Evolutionary conservation across 2,797 vertebrate species (phyloP).

Genomic region (Hyperoplus immaculatus): DNA sequence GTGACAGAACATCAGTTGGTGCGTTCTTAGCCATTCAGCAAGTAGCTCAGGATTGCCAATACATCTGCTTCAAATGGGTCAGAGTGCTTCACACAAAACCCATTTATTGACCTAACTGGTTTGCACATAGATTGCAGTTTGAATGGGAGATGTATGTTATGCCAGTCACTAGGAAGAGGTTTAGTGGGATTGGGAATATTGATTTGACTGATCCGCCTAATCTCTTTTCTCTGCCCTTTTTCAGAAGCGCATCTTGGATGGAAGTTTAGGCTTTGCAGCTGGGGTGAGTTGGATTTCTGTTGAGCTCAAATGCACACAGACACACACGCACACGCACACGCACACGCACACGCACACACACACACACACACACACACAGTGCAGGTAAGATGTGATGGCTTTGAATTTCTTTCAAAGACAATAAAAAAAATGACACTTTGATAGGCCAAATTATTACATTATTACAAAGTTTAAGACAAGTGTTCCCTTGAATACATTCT

Average conservation of each 20-base stretch:
- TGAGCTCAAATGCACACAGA: neutral
- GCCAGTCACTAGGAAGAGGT: constrained; percentile 10
- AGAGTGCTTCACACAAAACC: neutral
- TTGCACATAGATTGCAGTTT: neutral
- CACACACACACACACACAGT: neutral
- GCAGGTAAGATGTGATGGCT: neutral
- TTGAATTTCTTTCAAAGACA: constrained; percentile 10
- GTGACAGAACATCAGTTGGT: neutral
- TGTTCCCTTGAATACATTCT: constrained; percentile 16
- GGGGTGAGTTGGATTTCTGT: constrained; percentile 87
- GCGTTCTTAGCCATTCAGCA: neutral
- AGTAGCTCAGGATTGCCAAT: neutral
- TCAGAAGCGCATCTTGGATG: constrained; percentile 94
- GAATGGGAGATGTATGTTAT: neutral
- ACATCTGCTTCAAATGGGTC: neutral
- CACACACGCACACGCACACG: constrained; percentile 7
- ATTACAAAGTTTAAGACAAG: constrained; percentile 3
- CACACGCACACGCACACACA: constrained; percentile 6
- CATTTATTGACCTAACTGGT: neutral
- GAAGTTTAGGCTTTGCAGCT: constrained; percentile 96
- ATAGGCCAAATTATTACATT: constrained; percentile 36
- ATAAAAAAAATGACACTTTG: constrained; percentile 13
- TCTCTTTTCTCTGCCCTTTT: constrained; percentile 44
- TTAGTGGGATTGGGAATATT: constrained; percentile 25
- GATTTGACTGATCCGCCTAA: constrained; percentile 18